These are phyloP conservation scores for Anthophora plumipes DNA, from an alignment of 2,888 invertebrate genomes.

Conservation along the genomic window DNA sequence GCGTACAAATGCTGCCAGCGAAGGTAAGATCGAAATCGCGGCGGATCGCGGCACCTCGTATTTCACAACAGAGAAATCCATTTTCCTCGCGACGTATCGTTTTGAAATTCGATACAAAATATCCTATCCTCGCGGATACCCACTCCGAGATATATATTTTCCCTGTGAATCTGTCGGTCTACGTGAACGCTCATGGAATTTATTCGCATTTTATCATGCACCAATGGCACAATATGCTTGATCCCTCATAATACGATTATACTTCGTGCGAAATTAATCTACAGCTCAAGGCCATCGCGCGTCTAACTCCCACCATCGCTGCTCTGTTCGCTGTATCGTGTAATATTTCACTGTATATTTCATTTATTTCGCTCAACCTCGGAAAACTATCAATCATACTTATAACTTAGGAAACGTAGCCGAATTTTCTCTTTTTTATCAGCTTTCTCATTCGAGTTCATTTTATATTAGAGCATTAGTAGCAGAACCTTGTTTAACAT, in stretches of 20 bases:
- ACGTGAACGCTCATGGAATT: background rate
- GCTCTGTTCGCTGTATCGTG: too few species aligned
- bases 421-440: too few species aligned
- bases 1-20: slow-evolving; percentile 30
- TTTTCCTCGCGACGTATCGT: slow-evolving; percentile 25
- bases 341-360: too few species aligned
- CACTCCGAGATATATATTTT: slow-evolving; percentile 18
- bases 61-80: slow-evolving; percentile 39
- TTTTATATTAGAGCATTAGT: too few species aligned
- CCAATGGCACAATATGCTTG: background rate
- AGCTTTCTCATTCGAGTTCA: too few species aligned
- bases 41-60: slow-evolving; percentile 34
- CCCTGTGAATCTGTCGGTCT: slow-evolving; percentile 2
- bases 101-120: slow-evolving; percentile 29
- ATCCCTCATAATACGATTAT: slow-evolving; percentile 7
- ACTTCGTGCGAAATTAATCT: background rate
- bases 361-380: too few species aligned
- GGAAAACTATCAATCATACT: too few species aligned
- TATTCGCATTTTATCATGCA: background rate
- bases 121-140: slow-evolving; percentile 9
- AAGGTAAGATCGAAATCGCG: slow-evolving; percentile 39
- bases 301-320: background rate
- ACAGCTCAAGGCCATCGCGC: background rate
- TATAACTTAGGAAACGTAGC: too few species aligned
- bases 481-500: too few species aligned